phyloP scores from a whole-genome alignment of 2,888 invertebrate genomes.

The Oxystoma pomonae region DNA sequence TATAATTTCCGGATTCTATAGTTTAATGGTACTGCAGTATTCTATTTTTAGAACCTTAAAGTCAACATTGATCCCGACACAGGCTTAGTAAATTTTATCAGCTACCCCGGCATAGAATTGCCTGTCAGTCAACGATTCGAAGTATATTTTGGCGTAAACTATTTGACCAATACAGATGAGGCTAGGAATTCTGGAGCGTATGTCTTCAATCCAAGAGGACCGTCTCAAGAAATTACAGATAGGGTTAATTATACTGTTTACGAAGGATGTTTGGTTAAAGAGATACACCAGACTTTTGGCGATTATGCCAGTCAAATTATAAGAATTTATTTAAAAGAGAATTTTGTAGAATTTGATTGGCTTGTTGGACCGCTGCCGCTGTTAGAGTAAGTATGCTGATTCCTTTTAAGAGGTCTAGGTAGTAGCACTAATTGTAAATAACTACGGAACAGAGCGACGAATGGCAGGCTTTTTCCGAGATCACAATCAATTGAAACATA shows the following conservation, averaged over 20 bases:
- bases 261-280: conserved; percentile 15
- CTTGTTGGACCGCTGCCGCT: conserved; percentile 16
- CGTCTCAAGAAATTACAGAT: conserved; percentile 8
- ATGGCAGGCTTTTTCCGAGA: too few relatives aligned
- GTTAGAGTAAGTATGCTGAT: neutral
- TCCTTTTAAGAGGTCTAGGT: too few relatives aligned
- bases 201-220: conserved; percentile 65
- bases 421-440: too few relatives aligned
- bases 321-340: conserved; percentile 16
- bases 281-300: conserved; percentile 18
- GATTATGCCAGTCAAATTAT: conserved; percentile 17
- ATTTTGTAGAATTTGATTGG: conserved; percentile 23
- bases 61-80: conserved; percentile 51
- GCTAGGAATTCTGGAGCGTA: conserved; percentile 85
- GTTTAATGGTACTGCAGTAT: too few relatives aligned
- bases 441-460: too few relatives aligned
- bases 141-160: conserved; percentile 49
- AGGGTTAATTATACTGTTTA: conserved; percentile 14
- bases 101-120: conserved; percentile 18
- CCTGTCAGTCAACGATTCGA: conserved; percentile 22
- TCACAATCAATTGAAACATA: too few relatives aligned
- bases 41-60: conserved; percentile 28
- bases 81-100: conserved; percentile 20
- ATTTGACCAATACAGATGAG: conserved; percentile 55
- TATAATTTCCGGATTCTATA: too few relatives aligned